Evolutionary conservation across 2,888 invertebrate species (phyloP).

Genomic region (Dynastes grantii): DNA sequence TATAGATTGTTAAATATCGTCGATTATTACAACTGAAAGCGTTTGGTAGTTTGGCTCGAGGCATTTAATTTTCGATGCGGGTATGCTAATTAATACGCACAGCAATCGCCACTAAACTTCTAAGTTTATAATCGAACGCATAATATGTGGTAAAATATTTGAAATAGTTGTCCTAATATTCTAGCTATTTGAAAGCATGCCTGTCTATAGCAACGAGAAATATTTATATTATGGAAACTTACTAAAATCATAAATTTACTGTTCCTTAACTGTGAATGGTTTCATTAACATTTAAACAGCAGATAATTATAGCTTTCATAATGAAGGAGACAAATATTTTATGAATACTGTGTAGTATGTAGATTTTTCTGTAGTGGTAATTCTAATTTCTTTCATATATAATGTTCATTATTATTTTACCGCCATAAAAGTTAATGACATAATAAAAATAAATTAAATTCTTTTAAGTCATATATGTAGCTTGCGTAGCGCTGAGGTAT

Average conservation of each 20-base stretch:
- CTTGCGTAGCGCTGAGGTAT: neutral
- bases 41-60: neutral
- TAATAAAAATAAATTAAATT: slow-evolving; percentile 36
- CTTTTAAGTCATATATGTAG: neutral
- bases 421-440: slow-evolving; percentile 29
- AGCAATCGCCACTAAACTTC: neutral
- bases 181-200: neutral
- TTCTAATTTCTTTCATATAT: slow-evolving; percentile 13
- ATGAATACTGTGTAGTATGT: slow-evolving; percentile 3
- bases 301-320: slow-evolving; percentile 43
- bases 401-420: slow-evolving; percentile 27
- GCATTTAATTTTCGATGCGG: neutral
- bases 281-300: slow-evolving; percentile 47
- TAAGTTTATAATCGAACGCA: neutral
- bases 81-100: neutral
- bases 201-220: neutral
- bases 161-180: slow-evolving; percentile 17
- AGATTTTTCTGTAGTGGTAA: neutral
- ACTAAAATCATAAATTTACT: slow-evolving; percentile 35
- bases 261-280: slow-evolving; percentile 37
- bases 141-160: slow-evolving; percentile 1
- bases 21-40: neutral
- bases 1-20: neutral
- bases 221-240: slow-evolving; percentile 29
- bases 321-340: slow-evolving; percentile 30